A percentile compares a stretch with the other conserved stretches of the same genome.
phyloP scores from a whole-genome alignment of 1,140 invertebrate species.

The Parasteatoda tepidariorum region DNA sequence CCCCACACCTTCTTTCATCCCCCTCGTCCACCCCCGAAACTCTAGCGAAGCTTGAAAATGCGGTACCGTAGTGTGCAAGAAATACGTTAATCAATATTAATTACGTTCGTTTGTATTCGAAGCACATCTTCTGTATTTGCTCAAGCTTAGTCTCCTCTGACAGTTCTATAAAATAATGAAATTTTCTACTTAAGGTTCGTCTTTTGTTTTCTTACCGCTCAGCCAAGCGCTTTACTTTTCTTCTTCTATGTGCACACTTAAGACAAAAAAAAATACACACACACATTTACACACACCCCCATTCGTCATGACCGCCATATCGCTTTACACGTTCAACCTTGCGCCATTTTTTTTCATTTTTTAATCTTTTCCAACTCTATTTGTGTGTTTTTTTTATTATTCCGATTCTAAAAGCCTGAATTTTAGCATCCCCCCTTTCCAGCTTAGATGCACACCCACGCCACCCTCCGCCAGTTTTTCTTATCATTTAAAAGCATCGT shows the following conservation, averaged over 20 bases:
- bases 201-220: constrained; percentile 51
- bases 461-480: neutral
- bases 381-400: neutral
- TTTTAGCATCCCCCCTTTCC: constrained; percentile 16
- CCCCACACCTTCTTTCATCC: neutral
- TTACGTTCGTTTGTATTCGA: constrained; percentile 60
- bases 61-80: constrained; percentile 32
- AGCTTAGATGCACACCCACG: neutral
- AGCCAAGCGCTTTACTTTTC: constrained; percentile 22
- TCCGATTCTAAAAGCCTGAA: neutral
- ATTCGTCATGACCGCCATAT: constrained; percentile 47
- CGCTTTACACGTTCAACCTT: constrained; percentile 15
- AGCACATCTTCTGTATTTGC: constrained; percentile 57
- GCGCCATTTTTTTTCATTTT: neutral
- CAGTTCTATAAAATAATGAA: constrained; percentile 62
- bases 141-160: constrained; percentile 49
- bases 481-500: constrained; percentile 14
- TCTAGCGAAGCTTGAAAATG: constrained; percentile 33
- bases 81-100: constrained; percentile 62
- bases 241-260: neutral
- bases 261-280: constrained; percentile 11
- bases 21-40: neutral
- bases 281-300: constrained; percentile 37
- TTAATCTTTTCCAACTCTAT: neutral
- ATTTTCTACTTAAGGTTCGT: constrained; percentile 56